Evolutionary conservation across 1,140 invertebrate species (phyloP), one percentile per base, ranked within the genome.

Genomic region (Maconellicoccus hirsutus): DNA sequence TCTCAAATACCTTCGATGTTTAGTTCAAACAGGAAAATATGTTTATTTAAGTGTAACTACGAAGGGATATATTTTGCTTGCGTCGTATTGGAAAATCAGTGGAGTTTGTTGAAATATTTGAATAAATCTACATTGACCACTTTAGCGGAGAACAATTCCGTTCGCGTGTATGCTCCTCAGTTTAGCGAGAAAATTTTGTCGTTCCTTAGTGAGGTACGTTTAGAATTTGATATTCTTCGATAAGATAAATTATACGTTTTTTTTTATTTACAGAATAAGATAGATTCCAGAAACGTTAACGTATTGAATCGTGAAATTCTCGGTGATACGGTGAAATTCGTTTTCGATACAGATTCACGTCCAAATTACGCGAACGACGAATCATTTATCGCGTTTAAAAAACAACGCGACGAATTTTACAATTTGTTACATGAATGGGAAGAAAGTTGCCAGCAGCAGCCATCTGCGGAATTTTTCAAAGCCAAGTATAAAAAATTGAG

Each of bases 1-100:
- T 4, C 61, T 23, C 6, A 23, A 22, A 16, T 25, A 22, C 10
- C 8, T 25, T 8, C 10, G 1, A 66, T 25, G 61, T 66, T 66
- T 22, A 10, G 6, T 6, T 26, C 61, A 25, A 25, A 8, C 61
- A 66, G 25, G 25, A 22, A 66, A 66, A 66, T 66, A 66, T 66
- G 61, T 66, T 23, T 66, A 66, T 66, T 66, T 25, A 66, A 66
- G 16, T 3, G 10, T 8, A 4, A 19, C 25, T 66, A 12, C 25
- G 61, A 66, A 8, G 61, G 61, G 4, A 26, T 66, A 4, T 66
- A 66, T 23, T 66, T 66, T 22, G 61, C 25, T 10, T 66, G 61
- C 21, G 19, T 66, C 6, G 61, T 66, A 16, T 66, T 66, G 8
- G 61, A 66, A 66, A 66, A 66, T 66, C 61, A 66, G 22, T 66